Base-by-base conservation (phyloP, 2,113 vertebrate species). In the Prochilodus magdalenae region DNA sequence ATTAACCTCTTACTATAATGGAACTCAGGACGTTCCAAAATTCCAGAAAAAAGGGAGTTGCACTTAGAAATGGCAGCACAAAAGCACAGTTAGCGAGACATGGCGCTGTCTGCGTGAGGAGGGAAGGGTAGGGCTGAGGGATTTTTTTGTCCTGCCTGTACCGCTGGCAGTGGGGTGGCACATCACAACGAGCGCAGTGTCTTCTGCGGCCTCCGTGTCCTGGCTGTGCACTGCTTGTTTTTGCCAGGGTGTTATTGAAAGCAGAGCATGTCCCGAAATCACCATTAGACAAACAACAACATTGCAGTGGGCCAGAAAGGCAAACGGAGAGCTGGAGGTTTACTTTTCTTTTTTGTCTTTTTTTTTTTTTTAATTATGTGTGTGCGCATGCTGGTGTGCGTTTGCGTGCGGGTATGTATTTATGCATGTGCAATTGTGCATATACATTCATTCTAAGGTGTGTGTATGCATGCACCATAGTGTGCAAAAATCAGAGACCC, bases 221-320 rank as follows among this genome's bases (percentile, higher is more conserved):
- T 76, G 76, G 72, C 74, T 67, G 77, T 40, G 60, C 26, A 70
- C 77, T 57, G 57, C 67, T 81, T 86, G 79, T 86, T 87, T 87
- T 80, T 89, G 88, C 81, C 88, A 87, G 77, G 84, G 74, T 87
- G 88, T 86, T 85, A 89, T 85, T 89, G 81, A 87, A 86, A 87
- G 78, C 83, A 85, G 85, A 78, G 66, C 84, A 85, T 84, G 84
- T 86, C 80, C 84, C 81, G 59, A 86, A 79, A 75, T 86, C 83
- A 74, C 80, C 63, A 74, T 80, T 91, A 92, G 89, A 89, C 89
- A 90, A 92, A 92, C 93, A 93, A 92, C 92, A 93, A 90, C 90
- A 93, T 91, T 91, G 93, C 72, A 57, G 59, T 55, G 77, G 66
- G 53, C 55, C 77, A 70, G 75, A 59, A 82, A 83, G 78, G 77